These are phyloP conservation scores for Doryteuthis pealeii DNA, from an alignment of 1,140 invertebrate genomes.

Conservation along the genomic window DNA sequence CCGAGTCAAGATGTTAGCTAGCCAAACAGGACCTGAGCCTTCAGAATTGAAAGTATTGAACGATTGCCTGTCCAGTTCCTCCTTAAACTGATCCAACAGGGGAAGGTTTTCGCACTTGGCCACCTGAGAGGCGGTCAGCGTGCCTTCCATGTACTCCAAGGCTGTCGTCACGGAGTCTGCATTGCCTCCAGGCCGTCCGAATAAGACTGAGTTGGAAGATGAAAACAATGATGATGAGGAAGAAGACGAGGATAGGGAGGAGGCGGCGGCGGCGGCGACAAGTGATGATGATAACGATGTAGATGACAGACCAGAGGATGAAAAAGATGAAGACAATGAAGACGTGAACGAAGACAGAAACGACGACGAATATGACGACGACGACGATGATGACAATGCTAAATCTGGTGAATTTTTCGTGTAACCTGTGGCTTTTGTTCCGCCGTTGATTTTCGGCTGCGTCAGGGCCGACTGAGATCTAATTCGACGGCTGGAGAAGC, in stretches of 20 bases:
- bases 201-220: neutral
- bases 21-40: neutral
- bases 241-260: neutral
- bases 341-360: neutral
- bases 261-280: neutral
- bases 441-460: neutral
- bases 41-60: neutral
- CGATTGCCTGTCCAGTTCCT: neutral
- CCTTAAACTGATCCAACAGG: neutral
- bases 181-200: neutral
- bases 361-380: neutral
- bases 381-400: neutral
- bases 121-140: neutral
- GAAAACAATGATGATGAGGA: neutral
- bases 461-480: neutral
- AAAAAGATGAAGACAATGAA: neutral
- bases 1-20: neutral
- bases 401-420: neutral
- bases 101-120: constrained; percentile 1
- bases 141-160: neutral
- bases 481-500: neutral
- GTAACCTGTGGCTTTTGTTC: neutral
- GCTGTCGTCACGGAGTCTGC: constrained; percentile 2
- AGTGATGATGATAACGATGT: neutral
- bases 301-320: neutral